Base-by-base conservation (phyloP, 2,888 invertebrate genomes). In the Drosophila flavopinicola region DNA sequence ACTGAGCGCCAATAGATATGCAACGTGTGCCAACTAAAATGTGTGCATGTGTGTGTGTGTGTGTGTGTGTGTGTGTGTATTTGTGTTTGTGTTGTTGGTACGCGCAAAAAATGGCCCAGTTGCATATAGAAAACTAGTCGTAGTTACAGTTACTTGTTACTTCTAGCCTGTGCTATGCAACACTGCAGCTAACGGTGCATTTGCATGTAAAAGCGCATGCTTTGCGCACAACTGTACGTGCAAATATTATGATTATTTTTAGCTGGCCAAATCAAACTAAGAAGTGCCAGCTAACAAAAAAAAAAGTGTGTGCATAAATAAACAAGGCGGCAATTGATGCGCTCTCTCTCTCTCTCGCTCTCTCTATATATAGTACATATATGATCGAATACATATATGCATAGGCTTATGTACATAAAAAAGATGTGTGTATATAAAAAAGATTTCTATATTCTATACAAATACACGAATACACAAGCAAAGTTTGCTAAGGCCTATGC, bases 221-320 rank as follows among this genome's bases (percentile, higher is more conserved):
- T 80, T 80, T 85, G 82, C n/a, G 13, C 78, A 54, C 73, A 78
- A 84, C 80, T 80, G 80, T 80, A 80, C 77, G 9, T 13, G n/a
- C 20, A n/a, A 20, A 72, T 68, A 70, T 65, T 60, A 57, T 79
- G 72, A 78, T 78, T 78, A 82, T 78, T 82, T 82, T 76, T 85
- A 82, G 85, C 74, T 65, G 71, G 64, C 78, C 78, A 79, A 84
- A 85, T 65, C 76, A 70, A 85, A 85, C 80, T 85, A 83, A 82
- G 79, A 75, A 72, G 57, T 25, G 44, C 35, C 25, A 44, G 24
- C 17, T 25, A 41, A 41, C 10, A 30, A 7, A 30, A 29, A 53
- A 59, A 68, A 75, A 68, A 59, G 38, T n/a, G 9, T 52, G 41
- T 54, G 47, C 33, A 53, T 41, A 66, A 48, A 47, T 48, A 35